Evolutionary conservation across 92 coral and sea anemone genomes (phyloP), one percentile per base, ranked within the genome.

Genomic region (Zoanthus sociatus): DNA sequence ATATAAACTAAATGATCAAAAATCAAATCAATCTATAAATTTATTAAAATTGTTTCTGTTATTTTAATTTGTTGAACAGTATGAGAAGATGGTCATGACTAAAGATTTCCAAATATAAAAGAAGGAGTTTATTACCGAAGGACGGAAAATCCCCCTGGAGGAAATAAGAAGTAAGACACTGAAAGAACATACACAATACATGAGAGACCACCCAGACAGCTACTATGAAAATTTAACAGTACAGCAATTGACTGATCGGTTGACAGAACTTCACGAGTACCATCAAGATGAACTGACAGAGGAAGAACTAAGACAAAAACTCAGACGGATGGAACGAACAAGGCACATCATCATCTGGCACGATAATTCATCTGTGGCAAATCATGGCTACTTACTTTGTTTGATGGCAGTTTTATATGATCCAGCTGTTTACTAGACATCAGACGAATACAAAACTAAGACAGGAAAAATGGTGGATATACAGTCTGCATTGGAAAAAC

Each of bases 131-230:
- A 13, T 14, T 37, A 33, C 50, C 11, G 90, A 89, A 44, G 92
- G 86, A 32, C 78, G 92, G 53, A 89, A 89, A 67, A 37, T 77
- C 33, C 92, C 92, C 15, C 79, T 86, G 10, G 33, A 30, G 56
- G 72, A 78, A 58, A 86, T 89, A 15, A 46, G 92, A 54, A 48
- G 73, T 10, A 78, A 76, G 8, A 42, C 67, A 72, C 92, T 89
- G 6, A 67, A 44, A 78, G 63, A 84, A 56, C 86, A 89, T 44
- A 58, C 46, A 26, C 71, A n/a, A 15, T 85, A 85, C 77, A 51
- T 67, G 47, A 85, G 92, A 83, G 63, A 85, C 26, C 64, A 67
- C 17, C 53, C 45, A 8, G 61, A 86, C 72, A 71, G 69, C 31
- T 54, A 86, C 79, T 90, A 90, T 51, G 17, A 63, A 6, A 54